Conservation (phyloP, 2,797 vertebrate genomes). For the Sebastes umbrosus region DNA sequence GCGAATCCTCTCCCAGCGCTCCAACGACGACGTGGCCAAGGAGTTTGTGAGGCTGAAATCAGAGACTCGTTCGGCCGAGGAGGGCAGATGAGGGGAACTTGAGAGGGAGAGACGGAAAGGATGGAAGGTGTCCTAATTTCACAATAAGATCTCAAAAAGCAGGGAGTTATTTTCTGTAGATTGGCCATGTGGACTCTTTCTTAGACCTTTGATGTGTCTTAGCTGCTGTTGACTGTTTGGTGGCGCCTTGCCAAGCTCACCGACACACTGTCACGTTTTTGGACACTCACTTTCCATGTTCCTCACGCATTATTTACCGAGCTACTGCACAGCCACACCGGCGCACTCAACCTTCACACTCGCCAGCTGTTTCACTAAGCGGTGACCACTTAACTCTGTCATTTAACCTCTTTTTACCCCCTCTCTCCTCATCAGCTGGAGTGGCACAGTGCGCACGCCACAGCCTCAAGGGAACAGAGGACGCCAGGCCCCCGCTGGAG, state of each 20-base stretch:
- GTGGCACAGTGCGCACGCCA: neutral
- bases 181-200: constrained; percentile 10
- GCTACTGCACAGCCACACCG: constrained; percentile 3
- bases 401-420: neutral
- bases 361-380: constrained; percentile 30
- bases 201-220: constrained; percentile 36
- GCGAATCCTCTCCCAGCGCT: constrained; percentile 96
- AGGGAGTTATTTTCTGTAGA: neutral
- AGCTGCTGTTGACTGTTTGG: constrained; percentile 44
- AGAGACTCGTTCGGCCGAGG: constrained; percentile 91
- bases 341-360: constrained; percentile 2
- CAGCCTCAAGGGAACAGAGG: constrained; percentile 15
- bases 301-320: constrained; percentile 6
- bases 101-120: neutral
- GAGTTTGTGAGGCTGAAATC: constrained; percentile 98
- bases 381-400: neutral
- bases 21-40: constrained; percentile 95
- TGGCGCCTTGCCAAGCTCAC: constrained; percentile 16
- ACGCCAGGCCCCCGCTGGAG: neutral
- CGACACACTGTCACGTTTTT: constrained; percentile 14
- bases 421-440: neutral
- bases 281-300: neutral
- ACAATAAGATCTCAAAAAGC: neutral
- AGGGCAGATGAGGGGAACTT: constrained; percentile 86
- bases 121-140: neutral